phyloP scores from a whole-genome alignment of 2,888 invertebrate species.

The Thecophora atra region DNA sequence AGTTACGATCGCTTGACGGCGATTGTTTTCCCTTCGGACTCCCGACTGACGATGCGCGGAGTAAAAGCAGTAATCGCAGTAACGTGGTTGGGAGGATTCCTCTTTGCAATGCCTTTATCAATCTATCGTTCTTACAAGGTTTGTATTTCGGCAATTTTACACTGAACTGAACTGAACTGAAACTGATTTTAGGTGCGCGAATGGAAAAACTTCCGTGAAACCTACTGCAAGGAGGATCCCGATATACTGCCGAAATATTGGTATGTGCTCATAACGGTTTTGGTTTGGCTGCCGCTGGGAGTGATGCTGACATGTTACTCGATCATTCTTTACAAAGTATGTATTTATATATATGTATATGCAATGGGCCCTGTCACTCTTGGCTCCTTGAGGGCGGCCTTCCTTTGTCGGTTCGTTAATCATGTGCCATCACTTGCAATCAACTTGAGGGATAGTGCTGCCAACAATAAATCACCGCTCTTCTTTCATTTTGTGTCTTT shows the following conservation, averaged over 20 bases:
- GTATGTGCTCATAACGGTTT: constrained; percentile 77
- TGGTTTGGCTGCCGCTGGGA: constrained; percentile 81
- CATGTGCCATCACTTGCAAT: too few species aligned
- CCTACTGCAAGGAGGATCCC: constrained; percentile 78
- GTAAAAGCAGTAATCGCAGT: constrained; percentile 73
- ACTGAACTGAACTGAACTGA: too few species aligned
- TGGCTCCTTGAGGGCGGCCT: too few species aligned
- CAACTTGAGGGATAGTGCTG: too few species aligned
- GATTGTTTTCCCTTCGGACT: constrained; percentile 78
- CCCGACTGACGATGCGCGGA: constrained; percentile 72
- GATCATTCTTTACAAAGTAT: constrained; percentile 75
- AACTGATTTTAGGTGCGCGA: constrained; percentile 69
- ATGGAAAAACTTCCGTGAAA: constrained; percentile 81
- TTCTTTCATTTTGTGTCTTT: constrained; percentile 49
- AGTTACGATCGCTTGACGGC: constrained; percentile 86
- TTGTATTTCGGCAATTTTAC: too few species aligned
- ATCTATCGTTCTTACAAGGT: constrained; percentile 73
- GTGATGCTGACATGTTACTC: constrained; percentile 80
- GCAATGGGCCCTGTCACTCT: background rate
- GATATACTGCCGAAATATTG: constrained; percentile 76
- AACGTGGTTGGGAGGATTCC: constrained; percentile 75
- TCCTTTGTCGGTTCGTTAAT: too few species aligned
- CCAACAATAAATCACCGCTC: background rate
- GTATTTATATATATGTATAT: constrained; percentile 9
- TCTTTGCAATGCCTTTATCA: constrained; percentile 74